Evolutionary conservation across 2,113 vertebrate genomes (phyloP).

Genomic region (Lanius collurio): DNA sequence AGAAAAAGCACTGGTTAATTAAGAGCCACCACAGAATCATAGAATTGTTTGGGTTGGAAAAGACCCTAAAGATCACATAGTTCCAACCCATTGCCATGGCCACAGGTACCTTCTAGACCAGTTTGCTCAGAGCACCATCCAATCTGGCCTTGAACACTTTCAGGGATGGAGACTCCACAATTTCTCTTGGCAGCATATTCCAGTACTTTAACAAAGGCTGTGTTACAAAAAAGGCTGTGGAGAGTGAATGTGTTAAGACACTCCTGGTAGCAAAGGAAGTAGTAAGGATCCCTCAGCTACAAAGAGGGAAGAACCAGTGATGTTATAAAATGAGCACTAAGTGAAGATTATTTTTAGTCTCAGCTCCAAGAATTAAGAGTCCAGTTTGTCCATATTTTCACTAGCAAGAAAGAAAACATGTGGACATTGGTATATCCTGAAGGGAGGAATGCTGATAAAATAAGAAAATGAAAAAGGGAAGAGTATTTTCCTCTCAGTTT

Average conservation of each 20-base stretch:
- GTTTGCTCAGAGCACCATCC: neutral
- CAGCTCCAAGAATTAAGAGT: neutral
- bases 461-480: neutral
- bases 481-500: neutral
- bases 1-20: neutral
- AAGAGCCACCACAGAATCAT: neutral
- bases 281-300: neutral
- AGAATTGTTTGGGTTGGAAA: neutral
- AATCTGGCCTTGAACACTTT: neutral
- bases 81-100: neutral
- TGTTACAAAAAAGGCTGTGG: neutral
- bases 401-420: neutral
- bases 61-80: neutral
- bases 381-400: neutral
- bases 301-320: neutral
- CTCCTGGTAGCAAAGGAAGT: neutral
- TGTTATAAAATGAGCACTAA: neutral
- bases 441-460: neutral
- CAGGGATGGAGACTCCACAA: neutral
- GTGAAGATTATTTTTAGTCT: neutral
- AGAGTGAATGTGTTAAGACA: neutral
- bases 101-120: neutral
- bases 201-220: neutral
- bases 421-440: rapidly evolving
- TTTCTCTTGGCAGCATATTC: neutral